Evolutionary conservation across 2,113 vertebrate genomes (phyloP), one percentile per base, ranked within the genome.

Genomic region (Tychaedon coryphoeus): DNA sequence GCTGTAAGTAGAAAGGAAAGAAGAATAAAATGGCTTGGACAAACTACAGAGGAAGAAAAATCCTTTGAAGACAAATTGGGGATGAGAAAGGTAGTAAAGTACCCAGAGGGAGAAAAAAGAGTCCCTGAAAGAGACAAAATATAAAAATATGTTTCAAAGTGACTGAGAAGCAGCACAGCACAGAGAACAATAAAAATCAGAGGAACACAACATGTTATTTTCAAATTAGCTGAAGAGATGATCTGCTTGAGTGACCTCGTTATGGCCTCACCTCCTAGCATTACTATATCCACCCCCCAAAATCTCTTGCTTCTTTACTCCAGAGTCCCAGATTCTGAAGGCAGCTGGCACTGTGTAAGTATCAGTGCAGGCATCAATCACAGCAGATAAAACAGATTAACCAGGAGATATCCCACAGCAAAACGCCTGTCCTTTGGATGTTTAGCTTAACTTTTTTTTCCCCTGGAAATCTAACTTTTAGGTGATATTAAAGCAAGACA

Each of bases 271-370:
- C 6, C 15, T 88, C 18, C 24, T 25, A 29, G 24, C 14, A 56
- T 29, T 24, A 28, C 50, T 33, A 42, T 12, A 45, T 15, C 25
- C 1, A 1, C 12, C 20, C 14, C 36, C 42, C 19, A 16, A 58
- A 64, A 76, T 36, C 28, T n/a, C 25, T 33, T 69, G 18, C 29
- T 64, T 29, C 29, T 45, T 51, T n/a, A 34, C 5, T 48, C 7
- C 40, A 51, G 43, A n/a, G 15, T 26, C 18, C 15, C 6, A 4
- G 38, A 67, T 36, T 28, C 29, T 56, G 40, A 75, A 67, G 38
- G 22, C 20, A 83, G 48, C 3, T 1, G 0, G 3, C 29, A 50
- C 5, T 36, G 43, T 8, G 1, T 19, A 75, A 20, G 11, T 28
- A n/a, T 43, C 48, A 22, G 18, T 36, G 36, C 51, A 66, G 20